A percentile compares a stretch with the other conserved stretches of the same genome.
Evolutionary conservation across 2,113 vertebrate species (phyloP).

Genomic region (Aptenodytes forsteri): DNA sequence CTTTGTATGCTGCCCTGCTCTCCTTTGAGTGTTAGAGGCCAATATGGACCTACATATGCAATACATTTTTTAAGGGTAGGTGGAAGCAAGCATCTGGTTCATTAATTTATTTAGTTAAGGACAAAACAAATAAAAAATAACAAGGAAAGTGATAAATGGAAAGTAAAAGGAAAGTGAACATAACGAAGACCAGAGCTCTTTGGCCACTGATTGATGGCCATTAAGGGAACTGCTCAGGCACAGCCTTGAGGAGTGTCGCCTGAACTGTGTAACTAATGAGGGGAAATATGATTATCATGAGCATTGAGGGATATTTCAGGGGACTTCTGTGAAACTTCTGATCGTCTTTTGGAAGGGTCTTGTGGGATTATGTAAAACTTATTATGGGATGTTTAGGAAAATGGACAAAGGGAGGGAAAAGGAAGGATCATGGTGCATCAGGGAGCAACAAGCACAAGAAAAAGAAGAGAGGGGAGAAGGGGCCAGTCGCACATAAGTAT

Average conservation of each 20-base stretch:
- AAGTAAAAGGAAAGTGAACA: neutral
- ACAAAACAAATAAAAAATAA: neutral
- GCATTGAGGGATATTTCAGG: neutral
- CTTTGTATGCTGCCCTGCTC: neutral
- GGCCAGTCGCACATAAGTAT: fast-evolving
- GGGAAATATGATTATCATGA: neutral
- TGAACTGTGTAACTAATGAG: neutral
- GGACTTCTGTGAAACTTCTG: neutral
- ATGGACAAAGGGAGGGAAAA: neutral
- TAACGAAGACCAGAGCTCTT: neutral
- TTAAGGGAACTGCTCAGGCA: neutral
- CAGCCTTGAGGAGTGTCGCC: neutral
- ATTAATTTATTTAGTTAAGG: neutral
- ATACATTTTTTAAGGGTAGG: neutral
- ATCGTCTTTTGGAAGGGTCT: neutral
- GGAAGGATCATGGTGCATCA: neutral
- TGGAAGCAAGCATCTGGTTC: neutral
- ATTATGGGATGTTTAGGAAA: neutral
- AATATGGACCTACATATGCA: fast-evolving
- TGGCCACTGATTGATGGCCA: neutral
- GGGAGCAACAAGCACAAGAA: neutral
- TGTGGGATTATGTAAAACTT: neutral
- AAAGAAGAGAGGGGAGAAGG: neutral
- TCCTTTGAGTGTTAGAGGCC: neutral
- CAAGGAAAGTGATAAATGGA: neutral